Evolutionary conservation across 2,113 vertebrate species (phyloP).

Genomic region (Panurus biarmicus): DNA sequence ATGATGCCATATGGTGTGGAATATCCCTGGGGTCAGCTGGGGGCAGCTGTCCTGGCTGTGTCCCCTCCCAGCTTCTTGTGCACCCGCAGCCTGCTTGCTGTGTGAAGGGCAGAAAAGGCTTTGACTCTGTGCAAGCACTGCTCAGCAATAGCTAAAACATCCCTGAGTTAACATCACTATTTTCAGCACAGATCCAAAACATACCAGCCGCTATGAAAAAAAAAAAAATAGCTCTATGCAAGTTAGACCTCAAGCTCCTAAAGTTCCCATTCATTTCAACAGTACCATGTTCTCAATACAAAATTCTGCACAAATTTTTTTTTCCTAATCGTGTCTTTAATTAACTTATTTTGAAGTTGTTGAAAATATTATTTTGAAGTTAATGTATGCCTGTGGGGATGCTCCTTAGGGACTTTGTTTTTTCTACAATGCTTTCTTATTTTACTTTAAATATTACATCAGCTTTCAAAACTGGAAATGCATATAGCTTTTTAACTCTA

Average conservation of each 20-base stretch:
- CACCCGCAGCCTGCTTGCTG: neutral
- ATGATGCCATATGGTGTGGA: accelerated
- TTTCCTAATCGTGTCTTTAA: neutral
- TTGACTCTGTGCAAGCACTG: neutral
- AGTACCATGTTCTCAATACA: neutral
- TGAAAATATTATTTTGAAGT: neutral
- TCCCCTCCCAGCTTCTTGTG: neutral
- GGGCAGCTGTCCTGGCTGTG: neutral
- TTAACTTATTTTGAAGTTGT: neutral
- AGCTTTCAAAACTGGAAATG: neutral
- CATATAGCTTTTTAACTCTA: neutral
- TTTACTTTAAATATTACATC: neutral
- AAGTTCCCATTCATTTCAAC: neutral
- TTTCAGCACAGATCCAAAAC: neutral
- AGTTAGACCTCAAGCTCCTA: neutral
- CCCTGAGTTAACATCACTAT: neutral
- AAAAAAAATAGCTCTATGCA: neutral
- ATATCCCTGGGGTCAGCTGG: neutral
- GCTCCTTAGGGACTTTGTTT: neutral
- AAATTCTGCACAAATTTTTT: neutral
- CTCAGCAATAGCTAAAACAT: neutral
- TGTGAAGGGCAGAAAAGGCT: neutral
- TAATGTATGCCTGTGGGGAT: neutral
- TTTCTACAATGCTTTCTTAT: neutral
- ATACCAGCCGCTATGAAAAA: neutral